phyloP scores from a whole-genome alignment of 2,797 vertebrate genomes.

The Salmo trutta region DNA sequence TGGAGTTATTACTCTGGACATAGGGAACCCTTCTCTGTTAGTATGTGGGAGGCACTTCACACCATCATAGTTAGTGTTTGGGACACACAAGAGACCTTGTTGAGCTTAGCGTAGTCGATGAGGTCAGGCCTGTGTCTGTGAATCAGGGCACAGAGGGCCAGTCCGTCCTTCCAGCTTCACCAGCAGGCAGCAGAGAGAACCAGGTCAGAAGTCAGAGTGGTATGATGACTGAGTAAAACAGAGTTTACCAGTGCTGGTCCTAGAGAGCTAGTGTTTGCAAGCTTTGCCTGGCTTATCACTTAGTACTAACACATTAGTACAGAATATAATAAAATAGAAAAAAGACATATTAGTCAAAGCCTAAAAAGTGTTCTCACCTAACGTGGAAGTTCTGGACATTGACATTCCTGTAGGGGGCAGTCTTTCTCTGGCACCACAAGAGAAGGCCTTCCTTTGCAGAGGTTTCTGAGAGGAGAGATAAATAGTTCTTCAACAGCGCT shows the following conservation, averaged over 20 bases:
- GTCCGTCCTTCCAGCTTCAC: conserved; percentile 98
- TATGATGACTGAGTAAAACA: background rate
- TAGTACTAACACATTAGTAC: background rate
- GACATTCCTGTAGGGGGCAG: conserved; percentile 97
- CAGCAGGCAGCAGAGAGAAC: conserved; percentile 57
- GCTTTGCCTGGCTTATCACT: background rate
- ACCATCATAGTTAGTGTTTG: conserved; percentile 57
- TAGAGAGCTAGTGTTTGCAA: background rate
- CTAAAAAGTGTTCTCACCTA: conserved; percentile 77
- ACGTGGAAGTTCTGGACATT: conserved; percentile 99
- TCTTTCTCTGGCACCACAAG: conserved; percentile 98
- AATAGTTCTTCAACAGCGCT: background rate
- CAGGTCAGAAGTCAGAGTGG: conserved; percentile 52
- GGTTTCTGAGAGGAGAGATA: conserved; percentile 81
- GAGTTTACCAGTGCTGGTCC: background rate
- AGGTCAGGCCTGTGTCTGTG: conserved; percentile 99
- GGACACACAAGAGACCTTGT: conserved; percentile 88
- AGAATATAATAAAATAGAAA: background rate
- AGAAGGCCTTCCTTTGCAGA: conserved; percentile 98
- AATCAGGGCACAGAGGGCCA: conserved; percentile 98
- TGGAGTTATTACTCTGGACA: conserved; percentile 37
- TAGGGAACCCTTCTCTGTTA: conserved; percentile 48
- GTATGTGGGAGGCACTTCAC: conserved; percentile 52
- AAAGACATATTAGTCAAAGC: background rate
- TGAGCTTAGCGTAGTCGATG: conserved; percentile 99